Base-by-base conservation (phyloP, 2,888 invertebrate species). In the Fragum whitleyi region DNA sequence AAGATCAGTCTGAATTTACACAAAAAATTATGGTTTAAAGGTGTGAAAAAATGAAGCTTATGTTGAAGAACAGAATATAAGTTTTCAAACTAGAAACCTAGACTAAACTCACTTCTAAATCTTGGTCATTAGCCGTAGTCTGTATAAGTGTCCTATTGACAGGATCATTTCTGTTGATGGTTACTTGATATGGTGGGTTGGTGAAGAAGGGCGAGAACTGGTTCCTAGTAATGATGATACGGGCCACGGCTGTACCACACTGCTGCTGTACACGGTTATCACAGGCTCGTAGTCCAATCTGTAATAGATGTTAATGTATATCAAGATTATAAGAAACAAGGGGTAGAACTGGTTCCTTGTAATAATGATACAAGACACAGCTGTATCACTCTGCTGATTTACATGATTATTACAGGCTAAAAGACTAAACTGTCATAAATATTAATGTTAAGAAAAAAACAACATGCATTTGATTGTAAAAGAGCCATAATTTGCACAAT, bases 221-320 rank as follows among this genome's bases (percentile, higher is more conserved):
- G 57, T 88, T 86, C 11, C 87, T 69, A 11, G 47, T 73, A 19
- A 89, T 86, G 9, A 74, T 88, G 14, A 92, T 85, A 16, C 74
- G 39, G 19, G 89, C 89, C 16, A 83, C 79, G 1, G 90, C 83
- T 2, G 88, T 86, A 67, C 84, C 88, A 81, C 81, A 86, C n/a
- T 71, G 81, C 21, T 86, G 79, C 26, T 89, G 90, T 16, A 28
- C 74, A 29, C 85, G 79, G 47, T 84, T 80, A 72, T 89, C 89
- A 78, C 84, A 79, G 11, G 86, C 88, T 47, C 77, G 28, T 47
- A 87, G 57, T 23, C 36, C 74, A 74, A 87, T 74, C 85, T 86
- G 68, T 11, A 81, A 80, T 42, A 51, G n/a, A n/a, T n/a, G n/a
- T n/a, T n/a, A n/a, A n/a, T n/a, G n/a, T n/a, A 23, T n/a, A n/a